Base-by-base conservation (phyloP, 2,113 vertebrate species). In the Phalacrocorax aristotelis region DNA sequence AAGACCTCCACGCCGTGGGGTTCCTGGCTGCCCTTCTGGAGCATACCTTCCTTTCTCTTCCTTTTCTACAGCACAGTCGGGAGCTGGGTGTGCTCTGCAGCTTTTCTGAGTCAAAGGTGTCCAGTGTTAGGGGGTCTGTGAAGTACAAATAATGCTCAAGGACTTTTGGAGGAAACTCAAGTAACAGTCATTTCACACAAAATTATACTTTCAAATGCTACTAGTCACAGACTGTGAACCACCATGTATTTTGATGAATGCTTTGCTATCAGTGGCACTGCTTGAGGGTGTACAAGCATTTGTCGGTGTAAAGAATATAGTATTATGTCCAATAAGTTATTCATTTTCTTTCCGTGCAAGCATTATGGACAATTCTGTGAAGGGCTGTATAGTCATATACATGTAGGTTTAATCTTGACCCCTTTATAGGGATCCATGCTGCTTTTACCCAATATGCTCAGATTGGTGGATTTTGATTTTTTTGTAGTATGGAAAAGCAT, bases 11-110 rank as follows among this genome's bases (percentile, higher is more conserved):
- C 23, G 3, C 4, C 5, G 0, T 5, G 44, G 20, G 13, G 34
- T 54, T 48, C 34, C 48, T 38, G 10, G 49, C 44, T 61, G 83
- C 7, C 20, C 13, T 40, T 10, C 25, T 26, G n/a, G 21, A 34
- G 11, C 8, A 0, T 18, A 0, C 15, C 18, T 55, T 20, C 25
- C 44, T 49, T 54, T 42, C 2, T 0, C 23, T 22, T 46, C 46
- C 19, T 36, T 8, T 79, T 21, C 36, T 51, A 68, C 36, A 48
- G 27, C 40, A 4, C 0, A 1, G 9, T 9, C n/a, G 11, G 23
- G 29, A 66, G 26, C 7, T 57, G 12, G 26, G 17, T 25, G 18
- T 5, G 0, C 25, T 42, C 26, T 23, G 17, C 36, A 36, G 36
- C 52, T 87, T 84, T 81, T 20, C 77, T 17, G 60, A 27, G 46